Evolutionary conservation across 2,797 vertebrate species (phyloP).

Genomic region (Myotis myotis): DNA sequence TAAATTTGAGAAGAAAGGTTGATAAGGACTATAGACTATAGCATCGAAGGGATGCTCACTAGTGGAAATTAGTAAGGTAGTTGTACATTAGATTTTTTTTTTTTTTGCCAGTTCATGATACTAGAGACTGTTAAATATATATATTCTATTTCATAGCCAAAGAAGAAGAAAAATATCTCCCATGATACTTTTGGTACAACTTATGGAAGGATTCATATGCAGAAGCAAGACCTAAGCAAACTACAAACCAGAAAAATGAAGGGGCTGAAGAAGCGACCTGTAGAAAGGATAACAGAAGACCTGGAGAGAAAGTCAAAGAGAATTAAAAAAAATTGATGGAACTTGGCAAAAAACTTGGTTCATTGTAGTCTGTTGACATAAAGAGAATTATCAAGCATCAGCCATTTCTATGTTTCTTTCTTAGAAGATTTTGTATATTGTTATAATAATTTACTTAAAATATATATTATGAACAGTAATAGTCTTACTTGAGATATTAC

Average conservation of each 20-base stretch:
- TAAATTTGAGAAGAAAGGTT: not conserved
- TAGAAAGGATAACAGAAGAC: conserved; percentile 76
- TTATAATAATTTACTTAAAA: conserved; percentile 23
- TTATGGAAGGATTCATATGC: conserved; percentile 96
- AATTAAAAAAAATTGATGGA: conserved; percentile 81
- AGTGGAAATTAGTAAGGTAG: not conserved
- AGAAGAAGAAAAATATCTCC: conserved; percentile 98
- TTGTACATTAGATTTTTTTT: not conserved
- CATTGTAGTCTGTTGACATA: not conserved
- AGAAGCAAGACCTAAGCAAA: conserved; percentile 95
- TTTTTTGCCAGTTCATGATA: not conserved
- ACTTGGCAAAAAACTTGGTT: not conserved
- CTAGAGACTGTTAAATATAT: not conserved
- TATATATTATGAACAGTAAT: not conserved
- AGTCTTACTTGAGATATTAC: not conserved
- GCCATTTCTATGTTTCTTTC: conserved; percentile 4
- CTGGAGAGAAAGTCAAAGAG: conserved; percentile 84
- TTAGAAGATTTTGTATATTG: conserved; percentile 30
- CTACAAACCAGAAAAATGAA: conserved; percentile 96
- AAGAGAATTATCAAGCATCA: conserved; percentile 9
- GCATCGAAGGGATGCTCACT: not conserved
- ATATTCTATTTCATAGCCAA: conserved; percentile 85
- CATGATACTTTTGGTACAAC: conserved; percentile 93
- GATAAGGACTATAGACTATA: not conserved
- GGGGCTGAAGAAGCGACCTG: conserved; percentile 92